Percentiles rank a stretch among this genome's conserved stretches.
phyloP scores from a whole-genome alignment of 2,888 invertebrate species.

The Venusia cambrica region DNA sequence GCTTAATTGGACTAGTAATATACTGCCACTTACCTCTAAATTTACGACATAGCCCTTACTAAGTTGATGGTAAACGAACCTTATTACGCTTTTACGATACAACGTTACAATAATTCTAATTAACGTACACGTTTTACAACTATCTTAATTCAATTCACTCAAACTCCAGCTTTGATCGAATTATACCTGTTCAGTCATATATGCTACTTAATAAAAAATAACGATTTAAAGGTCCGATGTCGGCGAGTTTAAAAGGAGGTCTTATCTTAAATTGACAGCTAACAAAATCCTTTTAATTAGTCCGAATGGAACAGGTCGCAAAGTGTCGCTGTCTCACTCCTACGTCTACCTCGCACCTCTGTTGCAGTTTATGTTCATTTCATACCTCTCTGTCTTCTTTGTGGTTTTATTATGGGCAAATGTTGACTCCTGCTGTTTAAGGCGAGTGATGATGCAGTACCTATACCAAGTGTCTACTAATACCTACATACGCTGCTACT shows the following conservation, averaged over 20 bases:
- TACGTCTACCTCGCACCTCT: constrained; percentile 42
- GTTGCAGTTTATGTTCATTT: constrained; percentile 15
- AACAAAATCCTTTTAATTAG: constrained; percentile 80
- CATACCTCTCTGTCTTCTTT: constrained; percentile 3
- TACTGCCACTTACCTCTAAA: constrained; percentile 13
- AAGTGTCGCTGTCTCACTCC: constrained; percentile 41
- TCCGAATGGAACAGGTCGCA: constrained; percentile 37
- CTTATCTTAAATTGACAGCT: constrained; percentile 76
- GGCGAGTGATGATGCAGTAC: no score
- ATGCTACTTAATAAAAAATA: constrained; percentile 11
- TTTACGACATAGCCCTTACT: constrained; percentile 18
- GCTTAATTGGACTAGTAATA: constrained; percentile 17
- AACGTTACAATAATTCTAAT: constrained; percentile 24
- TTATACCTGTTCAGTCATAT: constrained; percentile 19
- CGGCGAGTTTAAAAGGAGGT: constrained; percentile 62
- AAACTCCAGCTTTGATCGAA: constrained; percentile 23
- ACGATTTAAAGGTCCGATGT: constrained; percentile 24
- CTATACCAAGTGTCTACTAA: no score
- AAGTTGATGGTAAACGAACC: constrained; percentile 22
- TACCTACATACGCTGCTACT: no score
- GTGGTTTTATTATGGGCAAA: constrained; percentile 3
- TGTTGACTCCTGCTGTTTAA: not conserved
- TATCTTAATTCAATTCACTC: constrained; percentile 23
- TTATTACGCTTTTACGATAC: constrained; percentile 28
- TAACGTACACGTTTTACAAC: constrained; percentile 24